Base-by-base conservation (phyloP, 2,113 vertebrate genomes). In the Spea bombifrons region DNA sequence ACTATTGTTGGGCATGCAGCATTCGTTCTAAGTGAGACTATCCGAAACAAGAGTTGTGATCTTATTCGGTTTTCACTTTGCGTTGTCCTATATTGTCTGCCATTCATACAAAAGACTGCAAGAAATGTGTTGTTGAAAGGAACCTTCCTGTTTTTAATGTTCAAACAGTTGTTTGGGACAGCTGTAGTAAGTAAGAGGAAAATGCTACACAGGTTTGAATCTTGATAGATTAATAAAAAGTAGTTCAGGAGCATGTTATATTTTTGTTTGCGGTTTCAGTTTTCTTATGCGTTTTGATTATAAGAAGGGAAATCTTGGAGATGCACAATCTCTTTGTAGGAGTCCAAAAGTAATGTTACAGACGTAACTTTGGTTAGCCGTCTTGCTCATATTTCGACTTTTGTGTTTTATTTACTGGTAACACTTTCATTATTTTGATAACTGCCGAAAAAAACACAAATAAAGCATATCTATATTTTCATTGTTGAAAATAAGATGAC, bases 291-390 rank as follows among this genome's bases (percentile, higher is more conserved):
- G 66, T 77, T 77, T 77, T 77, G 66, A 77, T 77, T 55, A 69
- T 59, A 57, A 44, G 64, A 70, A 70, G 61, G 5, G n/a, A 64
- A 77, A 49, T 71, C 75, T 77, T 16, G 55, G 49, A 77, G 55
- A 63, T 63, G 16, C 75, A 69, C 55, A 59, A 49, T 61, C 66
- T 70, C 67, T 77, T 77, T 77, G 66, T 53, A 63, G 75, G 66
- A 77, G 66, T 77, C 75, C 75, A 70, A 77, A 71, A 77, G 45
- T 63, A 59, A 71, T 70, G 67, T 77, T 77, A 43, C 53, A 63
- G 45, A 30, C 61, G 70, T 70, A 45, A 77, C 75, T 77, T 77
- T 77, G 75, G 70, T 77, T 77, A 77, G 66, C 66, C 70, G 66
- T 77, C 75, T 63, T 77, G 66, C 66, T 69, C 48, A 59, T 76